A percentile compares a stretch with the other conserved stretches of the same genome.
These are phyloP conservation scores for Pantelozetes paolii DNA, from an alignment of 2,888 invertebrate species.

Conservation along the genomic window DNA sequence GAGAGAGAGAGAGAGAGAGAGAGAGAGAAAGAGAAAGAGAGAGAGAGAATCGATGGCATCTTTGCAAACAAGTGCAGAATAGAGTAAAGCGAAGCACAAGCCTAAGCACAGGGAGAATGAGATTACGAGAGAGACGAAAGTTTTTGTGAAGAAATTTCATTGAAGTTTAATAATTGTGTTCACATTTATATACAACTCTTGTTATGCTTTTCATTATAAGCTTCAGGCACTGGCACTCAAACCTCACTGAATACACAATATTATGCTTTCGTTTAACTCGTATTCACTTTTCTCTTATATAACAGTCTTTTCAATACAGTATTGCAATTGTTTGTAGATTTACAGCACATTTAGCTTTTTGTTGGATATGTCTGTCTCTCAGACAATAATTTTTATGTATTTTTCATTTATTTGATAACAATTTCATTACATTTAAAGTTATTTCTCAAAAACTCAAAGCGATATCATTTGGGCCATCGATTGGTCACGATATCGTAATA, in stretches of 20 bases:
- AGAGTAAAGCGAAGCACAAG: no score
- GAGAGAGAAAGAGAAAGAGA: no score
- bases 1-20: no score
- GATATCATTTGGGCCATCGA: conserved; percentile 33
- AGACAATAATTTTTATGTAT: neutral
- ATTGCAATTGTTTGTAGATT: neutral
- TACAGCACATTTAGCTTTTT: neutral
- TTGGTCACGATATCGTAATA: conserved; percentile 36
- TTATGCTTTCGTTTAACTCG: neutral
- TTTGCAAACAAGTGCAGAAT: no score
- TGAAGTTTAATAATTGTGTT: conserved; percentile 30
- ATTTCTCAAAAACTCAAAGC: neutral
- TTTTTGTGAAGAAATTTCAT: conserved; percentile 10
- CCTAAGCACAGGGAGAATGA: no score
- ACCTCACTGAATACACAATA: neutral
- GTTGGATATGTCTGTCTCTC: no score
- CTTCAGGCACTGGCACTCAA: neutral
- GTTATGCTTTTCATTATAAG: neutral
- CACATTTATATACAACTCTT: conserved; percentile 23
- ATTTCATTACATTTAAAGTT: conserved; percentile 22
- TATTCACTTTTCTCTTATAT: neutral
- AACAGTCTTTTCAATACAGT: neutral
- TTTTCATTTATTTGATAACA: conserved; percentile 22
- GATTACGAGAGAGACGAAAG: neutral
- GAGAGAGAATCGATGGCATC: no score